Evolutionary conservation across 1,140 invertebrate genomes (phyloP).

Genomic region (Trissolcus basalis): DNA sequence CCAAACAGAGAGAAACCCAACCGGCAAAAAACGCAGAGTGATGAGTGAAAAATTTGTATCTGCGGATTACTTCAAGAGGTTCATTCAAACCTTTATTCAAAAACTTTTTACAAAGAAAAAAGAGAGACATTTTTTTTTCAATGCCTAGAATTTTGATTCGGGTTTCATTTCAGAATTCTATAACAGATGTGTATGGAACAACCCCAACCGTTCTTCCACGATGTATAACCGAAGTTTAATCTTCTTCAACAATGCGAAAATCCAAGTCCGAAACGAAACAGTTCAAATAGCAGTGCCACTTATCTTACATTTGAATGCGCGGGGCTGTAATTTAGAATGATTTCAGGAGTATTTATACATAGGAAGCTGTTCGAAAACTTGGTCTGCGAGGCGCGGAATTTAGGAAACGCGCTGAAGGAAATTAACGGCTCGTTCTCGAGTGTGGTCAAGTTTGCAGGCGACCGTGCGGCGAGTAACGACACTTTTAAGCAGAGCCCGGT

Average conservation of each 20-base stretch:
- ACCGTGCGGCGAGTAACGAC: conserved; percentile 20
- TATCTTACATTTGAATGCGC: conserved; percentile 43
- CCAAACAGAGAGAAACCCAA: too few relatives aligned
- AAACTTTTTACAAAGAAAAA: too few relatives aligned
- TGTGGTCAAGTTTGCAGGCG: conserved; percentile 36
- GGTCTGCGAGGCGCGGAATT: conserved; percentile 26
- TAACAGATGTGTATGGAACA: conserved; percentile 12
- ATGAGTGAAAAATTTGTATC: too few relatives aligned
- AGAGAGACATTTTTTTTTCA: too few relatives aligned
- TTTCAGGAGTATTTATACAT: conserved; percentile 22
- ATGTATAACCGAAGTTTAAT: conserved; percentile 47
- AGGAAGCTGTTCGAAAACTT: conserved; percentile 39
- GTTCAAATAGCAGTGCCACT: conserved; percentile 47
- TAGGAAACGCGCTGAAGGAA: conserved; percentile 28
- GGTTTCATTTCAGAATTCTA: not conserved
- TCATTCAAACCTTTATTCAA: too few relatives aligned
- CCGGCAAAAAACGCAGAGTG: too few relatives aligned
- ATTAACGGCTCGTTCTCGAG: conserved; percentile 42
- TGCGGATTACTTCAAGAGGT: too few relatives aligned
- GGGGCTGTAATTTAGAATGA: conserved; percentile 35
- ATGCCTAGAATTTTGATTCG: too few relatives aligned
- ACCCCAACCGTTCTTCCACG: conserved; percentile 14
- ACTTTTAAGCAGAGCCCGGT: conserved; percentile 41
- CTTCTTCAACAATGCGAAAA: conserved; percentile 37
- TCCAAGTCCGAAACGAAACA: conserved; percentile 50